Base-by-base conservation (phyloP, 2,888 invertebrate species). In the Pycnomerus fuliginosus region DNA sequence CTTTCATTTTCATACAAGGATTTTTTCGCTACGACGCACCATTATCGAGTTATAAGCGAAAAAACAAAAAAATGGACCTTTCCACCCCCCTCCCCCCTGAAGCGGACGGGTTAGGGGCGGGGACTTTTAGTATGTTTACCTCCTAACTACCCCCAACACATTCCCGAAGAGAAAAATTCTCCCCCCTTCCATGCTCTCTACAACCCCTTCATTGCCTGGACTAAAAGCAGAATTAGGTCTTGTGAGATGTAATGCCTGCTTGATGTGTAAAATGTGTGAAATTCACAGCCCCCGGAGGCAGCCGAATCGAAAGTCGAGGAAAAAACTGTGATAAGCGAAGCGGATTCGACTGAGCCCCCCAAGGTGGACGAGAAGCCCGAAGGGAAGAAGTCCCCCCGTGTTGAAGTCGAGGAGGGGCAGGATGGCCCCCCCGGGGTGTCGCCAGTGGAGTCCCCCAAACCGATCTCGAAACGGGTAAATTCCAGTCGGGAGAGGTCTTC, bases 261-360 rank as follows among this genome's bases (percentile, higher is more conserved):
- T n/a, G n/a, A n/a, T n/a, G n/a, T n/a, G n/a, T n/a, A n/a, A n/a
- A n/a, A n/a, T n/a, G n/a, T n/a, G n/a, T n/a, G n/a, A n/a, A n/a
- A n/a, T n/a, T n/a, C n/a, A n/a, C n/a, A 16, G 2, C 29, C 11
- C 4, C 13, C 43, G 7, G 60, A 62, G 37, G 56, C 49, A 30
- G 55, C 45, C n/a, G 56, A 56, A 29, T 30, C 48, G 5, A 62
- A 64, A 5, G 48, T 42, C 4, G 60, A 64, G 16, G 67, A 70
- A 44, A 69, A 68, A 44, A 68, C 72, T 3, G 62, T 73, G 11
- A 72, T 72, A 29, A 72, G 71, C 20, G 72, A 73, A 54, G 72
- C 73, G 2, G 72, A 73, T 56, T 72, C 72, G 0, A 73, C 72
- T 2, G 73, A 73, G 50, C 62, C 66, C 11, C 50, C 60, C 3